Percentiles rank a stretch among this genome's conserved stretches.
phyloP scores from a whole-genome alignment of 1,140 invertebrate species.

The Tetramorium alpestre region DNA sequence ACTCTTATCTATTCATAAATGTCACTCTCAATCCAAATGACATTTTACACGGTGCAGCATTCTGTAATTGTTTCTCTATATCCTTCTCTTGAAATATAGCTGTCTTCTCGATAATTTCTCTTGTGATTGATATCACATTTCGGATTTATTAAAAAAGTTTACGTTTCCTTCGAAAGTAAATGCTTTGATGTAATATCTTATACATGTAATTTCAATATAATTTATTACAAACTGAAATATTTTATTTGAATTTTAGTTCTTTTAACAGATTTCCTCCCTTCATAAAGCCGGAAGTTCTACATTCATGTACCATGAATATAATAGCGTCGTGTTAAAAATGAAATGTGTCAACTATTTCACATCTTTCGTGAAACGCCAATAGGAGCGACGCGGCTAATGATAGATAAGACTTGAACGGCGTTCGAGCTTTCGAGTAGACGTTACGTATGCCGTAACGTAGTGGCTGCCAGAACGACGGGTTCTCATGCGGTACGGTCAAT shows the following conservation, averaged over 20 bases:
- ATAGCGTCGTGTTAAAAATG: not conserved
- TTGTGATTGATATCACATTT: not conserved
- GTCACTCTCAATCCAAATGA: conserved; percentile 17
- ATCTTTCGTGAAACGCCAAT: not conserved
- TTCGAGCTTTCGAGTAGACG: conserved; percentile 18
- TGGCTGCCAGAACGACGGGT: conserved; percentile 24
- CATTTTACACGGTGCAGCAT: not conserved
- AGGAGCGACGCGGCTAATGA: not conserved
- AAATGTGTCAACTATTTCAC: not conserved
- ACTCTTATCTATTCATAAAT: conserved; percentile 36
- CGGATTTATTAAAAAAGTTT: not conserved
- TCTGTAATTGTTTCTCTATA: not conserved
- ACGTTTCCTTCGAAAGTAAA: not conserved
- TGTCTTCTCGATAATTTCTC: not conserved
- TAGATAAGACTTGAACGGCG: conserved; percentile 2
- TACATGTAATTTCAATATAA: not conserved
- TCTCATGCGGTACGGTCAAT: conserved; percentile 63
- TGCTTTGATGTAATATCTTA: not conserved
- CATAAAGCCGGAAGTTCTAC: not conserved
- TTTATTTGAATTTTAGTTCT: not conserved
- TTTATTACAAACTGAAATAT: not conserved
- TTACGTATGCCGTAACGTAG: conserved; percentile 17
- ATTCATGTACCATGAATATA: not conserved
- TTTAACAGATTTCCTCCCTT: not conserved
- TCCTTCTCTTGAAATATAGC: not conserved